Conservation (phyloP, 2,888 invertebrate genomes). For the Chymomyza procnemis region DNA sequence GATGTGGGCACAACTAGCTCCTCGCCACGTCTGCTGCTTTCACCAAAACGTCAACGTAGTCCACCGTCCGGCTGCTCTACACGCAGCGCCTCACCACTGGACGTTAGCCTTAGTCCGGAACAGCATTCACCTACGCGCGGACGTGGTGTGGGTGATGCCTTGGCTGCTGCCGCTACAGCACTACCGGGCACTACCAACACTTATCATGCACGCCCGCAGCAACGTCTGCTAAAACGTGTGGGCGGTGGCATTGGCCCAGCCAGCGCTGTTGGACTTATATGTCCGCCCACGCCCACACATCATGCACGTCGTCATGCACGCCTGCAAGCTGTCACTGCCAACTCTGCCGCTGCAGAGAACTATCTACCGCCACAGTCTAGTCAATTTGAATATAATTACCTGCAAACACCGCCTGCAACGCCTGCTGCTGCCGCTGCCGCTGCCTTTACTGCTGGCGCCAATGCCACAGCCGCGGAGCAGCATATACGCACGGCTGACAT, state of each 20-base stretch:
- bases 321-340: slow-evolving; percentile 78
- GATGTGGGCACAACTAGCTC: slow-evolving; percentile 40
- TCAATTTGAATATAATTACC: slow-evolving; percentile 65
- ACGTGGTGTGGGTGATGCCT: slow-evolving; percentile 57
- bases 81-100: slow-evolving; percentile 78
- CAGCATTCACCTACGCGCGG: slow-evolving; percentile 62
- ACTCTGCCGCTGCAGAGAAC: slow-evolving; percentile 49
- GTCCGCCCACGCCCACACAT: slow-evolving; percentile 93
- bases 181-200: slow-evolving; percentile 76
- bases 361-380: slow-evolving; percentile 35
- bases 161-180: slow-evolving; percentile 25
- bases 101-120: slow-evolving; percentile 67
- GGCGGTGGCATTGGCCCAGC: slow-evolving; percentile 62
- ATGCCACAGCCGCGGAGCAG: slow-evolving; percentile 29
- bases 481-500: slow-evolving; percentile 78
- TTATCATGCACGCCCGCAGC: slow-evolving; percentile 80
- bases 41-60: slow-evolving; percentile 74
- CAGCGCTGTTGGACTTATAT: slow-evolving; percentile 80
- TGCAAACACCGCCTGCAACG: slow-evolving; percentile 46
- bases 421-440: slow-evolving; percentile 32
- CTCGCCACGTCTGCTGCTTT: slow-evolving; percentile 69
- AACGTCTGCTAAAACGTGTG: slow-evolving; percentile 82
- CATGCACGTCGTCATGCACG: slow-evolving; percentile 84
- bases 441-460: slow-evolving; percentile 12
- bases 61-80: slow-evolving; percentile 78